These are phyloP conservation scores for Drosophila rellima DNA, from an alignment of 2,888 invertebrate species.

Conservation along the genomic window DNA sequence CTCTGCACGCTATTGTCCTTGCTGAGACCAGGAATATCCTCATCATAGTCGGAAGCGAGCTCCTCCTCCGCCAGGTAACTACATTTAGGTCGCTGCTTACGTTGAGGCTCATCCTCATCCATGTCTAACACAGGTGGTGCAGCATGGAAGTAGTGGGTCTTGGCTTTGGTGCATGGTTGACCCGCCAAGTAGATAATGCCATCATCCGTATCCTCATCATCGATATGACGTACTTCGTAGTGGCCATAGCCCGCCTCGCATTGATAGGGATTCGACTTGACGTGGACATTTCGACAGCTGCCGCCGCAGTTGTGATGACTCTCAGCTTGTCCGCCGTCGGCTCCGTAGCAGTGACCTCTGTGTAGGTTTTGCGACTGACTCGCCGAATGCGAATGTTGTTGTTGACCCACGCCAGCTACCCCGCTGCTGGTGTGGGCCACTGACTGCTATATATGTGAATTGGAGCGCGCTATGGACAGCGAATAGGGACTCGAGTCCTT, in stretches of 20 bases:
- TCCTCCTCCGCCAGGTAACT: constrained; percentile 75
- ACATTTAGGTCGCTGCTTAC: constrained; percentile 47
- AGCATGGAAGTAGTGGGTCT: constrained; percentile 72
- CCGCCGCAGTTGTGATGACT: constrained; percentile 83
- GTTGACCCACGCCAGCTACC: constrained; percentile 76
- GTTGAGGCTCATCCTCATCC: constrained; percentile 45
- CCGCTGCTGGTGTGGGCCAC: constrained; percentile 84
- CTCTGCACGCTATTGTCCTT: constrained; percentile 77
- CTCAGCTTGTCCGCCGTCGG: constrained; percentile 82
- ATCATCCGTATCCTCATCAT: constrained; percentile 83
- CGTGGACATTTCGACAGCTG: constrained; percentile 82
- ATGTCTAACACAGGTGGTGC: constrained; percentile 52
- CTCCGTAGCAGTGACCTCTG: constrained; percentile 82
- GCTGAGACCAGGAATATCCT: constrained; percentile 81
- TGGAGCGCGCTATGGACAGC: constrained; percentile 85
- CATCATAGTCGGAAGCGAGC: constrained; percentile 79
- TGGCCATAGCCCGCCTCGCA: constrained; percentile 84
- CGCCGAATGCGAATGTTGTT: constrained; percentile 45
- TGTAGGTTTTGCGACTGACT: constrained; percentile 70
- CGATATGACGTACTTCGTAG: constrained; percentile 62
- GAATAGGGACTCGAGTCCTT: constrained; percentile 85
- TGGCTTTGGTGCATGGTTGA: constrained; percentile 59
- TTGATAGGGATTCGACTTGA: constrained; percentile 84
- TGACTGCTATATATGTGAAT: constrained; percentile 86
- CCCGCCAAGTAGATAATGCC: constrained; percentile 83